These are phyloP conservation scores for Phorcus lineatus DNA, from an alignment of 2,888 invertebrate genomes.

Conservation along the genomic window DNA sequence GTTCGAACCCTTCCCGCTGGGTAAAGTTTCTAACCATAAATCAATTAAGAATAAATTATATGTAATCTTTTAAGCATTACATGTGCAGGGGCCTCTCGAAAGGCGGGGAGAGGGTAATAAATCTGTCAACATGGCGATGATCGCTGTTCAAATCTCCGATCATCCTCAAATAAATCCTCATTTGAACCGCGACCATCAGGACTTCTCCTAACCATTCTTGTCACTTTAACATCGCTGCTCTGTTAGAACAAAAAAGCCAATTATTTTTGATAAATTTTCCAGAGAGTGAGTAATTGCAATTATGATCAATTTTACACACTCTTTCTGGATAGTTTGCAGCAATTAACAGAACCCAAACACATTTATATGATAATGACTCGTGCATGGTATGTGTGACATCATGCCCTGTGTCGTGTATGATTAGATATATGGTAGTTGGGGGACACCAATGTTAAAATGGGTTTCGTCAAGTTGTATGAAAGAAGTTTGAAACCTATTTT, in stretches of 20 bases:
- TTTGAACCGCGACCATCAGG: background rate
- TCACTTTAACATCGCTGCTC: too few relatives aligned
- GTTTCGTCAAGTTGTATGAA: too few relatives aligned
- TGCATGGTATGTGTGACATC: background rate
- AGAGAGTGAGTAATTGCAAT: slow-evolving; percentile 4
- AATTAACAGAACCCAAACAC: background rate
- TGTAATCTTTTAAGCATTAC: slow-evolving; percentile 4
- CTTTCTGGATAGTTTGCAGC: background rate
- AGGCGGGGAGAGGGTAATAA: background rate
- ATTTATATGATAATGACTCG: background rate
- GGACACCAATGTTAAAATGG: too few relatives aligned
- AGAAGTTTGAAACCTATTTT: too few relatives aligned
- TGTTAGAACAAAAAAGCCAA: background rate
- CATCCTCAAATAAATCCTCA: background rate
- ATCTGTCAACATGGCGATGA: background rate
- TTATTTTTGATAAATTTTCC: slow-evolving; percentile 15
- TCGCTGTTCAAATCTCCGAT: background rate
- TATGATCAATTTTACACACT: background rate
- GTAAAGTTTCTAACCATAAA: background rate
- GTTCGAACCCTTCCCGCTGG: background rate
- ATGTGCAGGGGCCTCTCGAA: background rate
- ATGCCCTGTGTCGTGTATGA: too few relatives aligned
- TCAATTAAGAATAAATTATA: slow-evolving; percentile 13
- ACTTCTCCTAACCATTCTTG: too few relatives aligned
- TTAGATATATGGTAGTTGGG: too few relatives aligned